Evolutionary conservation across 2,888 invertebrate species (phyloP).

Genomic region (Sinelater perroti): DNA sequence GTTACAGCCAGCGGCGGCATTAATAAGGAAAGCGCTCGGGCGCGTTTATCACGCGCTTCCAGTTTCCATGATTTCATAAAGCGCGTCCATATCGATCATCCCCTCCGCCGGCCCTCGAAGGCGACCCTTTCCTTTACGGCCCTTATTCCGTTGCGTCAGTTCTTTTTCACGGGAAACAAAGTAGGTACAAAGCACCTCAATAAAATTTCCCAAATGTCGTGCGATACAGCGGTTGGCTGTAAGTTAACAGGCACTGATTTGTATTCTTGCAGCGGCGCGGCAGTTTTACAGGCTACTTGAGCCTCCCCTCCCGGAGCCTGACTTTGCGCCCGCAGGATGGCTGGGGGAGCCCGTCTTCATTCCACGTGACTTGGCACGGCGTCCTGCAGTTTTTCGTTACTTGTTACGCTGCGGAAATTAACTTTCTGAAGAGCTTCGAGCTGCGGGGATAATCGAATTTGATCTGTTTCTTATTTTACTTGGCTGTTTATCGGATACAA

Average conservation of each 20-base stretch:
- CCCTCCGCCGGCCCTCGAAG: constrained; percentile 2
- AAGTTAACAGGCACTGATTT: constrained; percentile 53
- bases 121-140: constrained; percentile 21
- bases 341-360: constrained; percentile 32
- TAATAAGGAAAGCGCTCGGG: neutral
- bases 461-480: too few relatives aligned
- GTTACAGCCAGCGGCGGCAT: too few relatives aligned
- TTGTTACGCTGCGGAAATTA: too few relatives aligned
- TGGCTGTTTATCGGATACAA: too few relatives aligned
- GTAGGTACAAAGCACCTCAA: constrained; percentile 54
- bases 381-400: too few relatives aligned
- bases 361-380: constrained; percentile 39
- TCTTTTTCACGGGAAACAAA: constrained; percentile 49
- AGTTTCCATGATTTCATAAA: constrained; percentile 18
- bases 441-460: too few relatives aligned
- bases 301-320: constrained; percentile 39
- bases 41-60: neutral
- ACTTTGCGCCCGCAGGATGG: constrained; percentile 39
- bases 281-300: constrained; percentile 58
- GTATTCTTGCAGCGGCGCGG: constrained; percentile 52
- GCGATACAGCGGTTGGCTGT: constrained; percentile 49
- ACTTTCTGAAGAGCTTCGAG: too few relatives aligned
- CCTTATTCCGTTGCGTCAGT: constrained; percentile 31
- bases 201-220: constrained; percentile 52
- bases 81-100: constrained; percentile 21